Evolutionary conservation across 2,888 invertebrate species (phyloP).

Genomic region (Coleophora flavipennella): DNA sequence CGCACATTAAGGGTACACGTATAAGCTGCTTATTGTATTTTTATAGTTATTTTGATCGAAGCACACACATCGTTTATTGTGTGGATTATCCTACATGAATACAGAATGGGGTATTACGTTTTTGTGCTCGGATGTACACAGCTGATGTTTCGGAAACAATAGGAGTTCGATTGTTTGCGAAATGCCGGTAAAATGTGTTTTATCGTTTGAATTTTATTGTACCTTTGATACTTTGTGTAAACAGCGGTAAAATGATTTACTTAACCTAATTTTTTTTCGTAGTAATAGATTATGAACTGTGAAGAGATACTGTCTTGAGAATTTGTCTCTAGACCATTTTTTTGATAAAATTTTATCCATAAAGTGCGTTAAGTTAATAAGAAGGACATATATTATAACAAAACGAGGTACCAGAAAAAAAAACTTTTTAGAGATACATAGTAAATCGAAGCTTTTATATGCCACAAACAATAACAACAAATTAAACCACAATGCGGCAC

Average conservation of each 20-base stretch:
- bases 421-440: conserved; percentile 43
- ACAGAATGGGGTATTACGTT: conserved; percentile 53
- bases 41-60: conserved; percentile 71
- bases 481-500: conserved; percentile 62
- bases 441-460: conserved; percentile 55
- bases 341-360: no score
- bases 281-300: no score
- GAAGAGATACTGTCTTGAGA: no score
- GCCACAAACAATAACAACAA: conserved; percentile 55
- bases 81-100: conserved; percentile 59
- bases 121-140: conserved; percentile 57
- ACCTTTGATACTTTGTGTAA: conserved; percentile 7
- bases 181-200: conserved; percentile 42
- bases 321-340: no score
- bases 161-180: conserved; percentile 40
- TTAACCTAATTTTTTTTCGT: background rate
- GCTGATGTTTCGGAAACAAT: conserved; percentile 58
- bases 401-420: conserved; percentile 24
- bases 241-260: no score
- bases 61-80: conserved; percentile 51
- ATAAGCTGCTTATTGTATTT: conserved; percentile 70
- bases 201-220: conserved; percentile 39
- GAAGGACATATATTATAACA: background rate
- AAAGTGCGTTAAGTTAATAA: no score
- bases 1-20: conserved; percentile 57